phyloP scores from a whole-genome alignment of 1,140 invertebrate species.

The Phocides pigmalion region DNA sequence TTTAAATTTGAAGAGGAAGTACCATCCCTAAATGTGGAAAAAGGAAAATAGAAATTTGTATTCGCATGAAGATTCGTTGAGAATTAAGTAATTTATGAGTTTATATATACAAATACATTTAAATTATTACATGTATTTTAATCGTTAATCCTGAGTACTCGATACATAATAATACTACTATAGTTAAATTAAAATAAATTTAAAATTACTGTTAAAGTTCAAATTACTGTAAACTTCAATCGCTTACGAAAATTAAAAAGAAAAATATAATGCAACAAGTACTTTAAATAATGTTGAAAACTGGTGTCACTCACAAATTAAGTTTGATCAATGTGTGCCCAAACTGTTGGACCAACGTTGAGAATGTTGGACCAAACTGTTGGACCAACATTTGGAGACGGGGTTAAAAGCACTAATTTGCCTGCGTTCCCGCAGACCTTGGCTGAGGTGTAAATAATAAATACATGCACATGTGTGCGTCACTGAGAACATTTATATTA shows the following conservation, averaged over 20 bases:
- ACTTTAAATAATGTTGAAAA: background rate
- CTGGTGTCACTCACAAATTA: background rate
- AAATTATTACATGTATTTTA: too few species aligned
- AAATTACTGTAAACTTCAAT: too few species aligned
- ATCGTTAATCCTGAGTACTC: too few species aligned
- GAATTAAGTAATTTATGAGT: too few species aligned
- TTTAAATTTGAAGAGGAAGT: too few species aligned
- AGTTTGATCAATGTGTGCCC: background rate
- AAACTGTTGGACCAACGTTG: background rate
- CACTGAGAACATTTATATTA: slow-evolving; percentile 18
- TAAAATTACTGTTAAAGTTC: too few species aligned
- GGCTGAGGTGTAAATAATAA: slow-evolving; percentile 44
- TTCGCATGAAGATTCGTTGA: too few species aligned
- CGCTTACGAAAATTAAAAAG: background rate
- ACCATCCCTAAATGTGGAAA: too few species aligned
- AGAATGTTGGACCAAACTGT: slow-evolving; percentile 3
- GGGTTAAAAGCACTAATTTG: slow-evolving; percentile 32
- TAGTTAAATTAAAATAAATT: too few species aligned
- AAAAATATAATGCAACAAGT: background rate
- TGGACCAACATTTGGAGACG: background rate
- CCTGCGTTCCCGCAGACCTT: slow-evolving; percentile 44
- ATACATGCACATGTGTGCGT: slow-evolving; percentile 27
- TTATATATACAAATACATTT: too few species aligned
- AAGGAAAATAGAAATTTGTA: too few species aligned
- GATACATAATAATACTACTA: too few species aligned